Evolutionary conservation across 1,140 invertebrate species (phyloP).

Genomic region (Acromyrmex charruanus): DNA sequence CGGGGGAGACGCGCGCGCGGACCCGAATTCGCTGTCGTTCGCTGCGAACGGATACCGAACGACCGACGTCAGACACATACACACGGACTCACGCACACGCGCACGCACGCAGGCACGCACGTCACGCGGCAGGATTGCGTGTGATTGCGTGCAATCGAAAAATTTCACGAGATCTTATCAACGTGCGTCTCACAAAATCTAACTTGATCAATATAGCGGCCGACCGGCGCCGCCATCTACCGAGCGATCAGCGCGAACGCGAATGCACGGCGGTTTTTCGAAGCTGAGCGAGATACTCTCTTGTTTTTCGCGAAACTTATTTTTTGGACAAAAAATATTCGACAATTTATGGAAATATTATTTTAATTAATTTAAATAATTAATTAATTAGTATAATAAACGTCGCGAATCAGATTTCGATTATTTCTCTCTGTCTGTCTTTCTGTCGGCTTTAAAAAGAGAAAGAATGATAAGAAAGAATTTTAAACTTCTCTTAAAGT

Average conservation of each 20-base stretch:
- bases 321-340: no score
- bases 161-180: constrained; percentile 74
- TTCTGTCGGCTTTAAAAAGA: no score
- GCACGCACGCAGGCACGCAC: constrained; percentile 34
- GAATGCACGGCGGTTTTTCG: constrained; percentile 9
- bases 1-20: constrained; percentile 21
- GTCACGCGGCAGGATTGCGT: constrained; percentile 50
- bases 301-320: no score
- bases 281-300: background rate
- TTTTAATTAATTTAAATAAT: no score
- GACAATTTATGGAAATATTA: no score
- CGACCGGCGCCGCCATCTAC: constrained; percentile 61
- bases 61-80: constrained; percentile 10
- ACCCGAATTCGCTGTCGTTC: background rate
- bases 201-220: constrained; percentile 78
- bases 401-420: no score
- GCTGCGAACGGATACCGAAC: background rate
- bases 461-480: no score
- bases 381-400: no score
- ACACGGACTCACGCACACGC: background rate
- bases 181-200: constrained; percentile 74
- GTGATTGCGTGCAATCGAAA: constrained; percentile 65
- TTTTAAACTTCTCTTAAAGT: no score
- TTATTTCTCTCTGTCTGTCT: no score
- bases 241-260: constrained; percentile 51